These are phyloP conservation scores for Lycophotia porphyrea DNA, from an alignment of 2,888 invertebrate species.

Conservation along the genomic window DNA sequence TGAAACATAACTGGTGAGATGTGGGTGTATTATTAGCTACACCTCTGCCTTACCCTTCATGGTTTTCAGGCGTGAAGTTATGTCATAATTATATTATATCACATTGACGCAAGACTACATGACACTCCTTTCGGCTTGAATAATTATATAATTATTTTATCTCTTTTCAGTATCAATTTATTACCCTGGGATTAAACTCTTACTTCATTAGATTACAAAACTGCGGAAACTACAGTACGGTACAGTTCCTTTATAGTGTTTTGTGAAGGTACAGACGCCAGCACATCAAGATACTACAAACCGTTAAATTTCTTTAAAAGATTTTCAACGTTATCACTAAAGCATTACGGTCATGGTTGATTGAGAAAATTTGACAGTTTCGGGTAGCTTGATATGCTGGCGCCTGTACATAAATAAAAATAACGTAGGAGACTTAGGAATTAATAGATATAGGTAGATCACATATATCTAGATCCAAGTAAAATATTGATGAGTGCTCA, in stretches of 20 bases:
- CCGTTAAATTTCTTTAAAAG: no score
- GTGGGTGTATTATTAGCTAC: not conserved
- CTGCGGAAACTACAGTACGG: not conserved
- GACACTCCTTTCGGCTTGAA: not conserved
- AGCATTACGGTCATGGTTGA: no score
- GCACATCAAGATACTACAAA: no score
- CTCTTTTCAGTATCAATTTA: conserved; percentile 18
- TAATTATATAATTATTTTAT: conserved; percentile 26
- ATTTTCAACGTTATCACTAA: no score
- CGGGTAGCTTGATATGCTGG: no score
- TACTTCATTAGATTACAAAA: not conserved
- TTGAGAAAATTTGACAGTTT: no score
- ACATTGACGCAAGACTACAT: not conserved
- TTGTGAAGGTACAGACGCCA: not conserved
- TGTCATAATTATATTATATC: not conserved
- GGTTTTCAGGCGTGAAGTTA: not conserved
- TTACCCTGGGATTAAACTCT: conserved; percentile 20
- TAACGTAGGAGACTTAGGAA: not conserved
- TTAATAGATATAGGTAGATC: no score
- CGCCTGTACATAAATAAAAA: not conserved
- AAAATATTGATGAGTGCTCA: no score
- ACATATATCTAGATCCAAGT: no score
- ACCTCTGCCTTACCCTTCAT: no score
- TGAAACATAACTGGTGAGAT: not conserved
- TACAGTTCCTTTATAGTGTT: not conserved